Evolutionary conservation across 2,888 invertebrate species (phyloP).

Genomic region (Noctua janthe): DNA sequence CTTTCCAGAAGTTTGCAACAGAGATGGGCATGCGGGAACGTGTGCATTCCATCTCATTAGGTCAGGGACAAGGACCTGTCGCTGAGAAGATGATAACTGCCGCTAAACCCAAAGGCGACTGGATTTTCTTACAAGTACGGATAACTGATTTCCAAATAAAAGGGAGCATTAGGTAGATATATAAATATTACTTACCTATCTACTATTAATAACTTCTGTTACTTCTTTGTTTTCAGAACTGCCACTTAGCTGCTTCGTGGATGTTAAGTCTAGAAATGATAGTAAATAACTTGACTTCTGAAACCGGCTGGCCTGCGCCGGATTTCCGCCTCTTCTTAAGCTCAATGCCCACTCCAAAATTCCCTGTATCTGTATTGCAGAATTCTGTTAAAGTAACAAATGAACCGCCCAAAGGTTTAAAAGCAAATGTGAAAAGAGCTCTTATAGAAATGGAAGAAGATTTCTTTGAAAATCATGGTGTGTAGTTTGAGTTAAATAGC

Average conservation of each 20-base stretch:
- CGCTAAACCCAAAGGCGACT: conserved; percentile 94
- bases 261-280: conserved; percentile 96
- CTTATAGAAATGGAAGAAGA: conserved; percentile 94
- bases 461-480: conserved; percentile 95
- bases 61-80: conserved; percentile 96
- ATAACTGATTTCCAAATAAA: neutral
- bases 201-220: neutral
- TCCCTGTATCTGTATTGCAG: conserved; percentile 97
- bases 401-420: conserved; percentile 97
- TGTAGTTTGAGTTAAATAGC: neutral
- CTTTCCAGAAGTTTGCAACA: conserved; percentile 94
- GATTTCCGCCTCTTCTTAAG: conserved; percentile 96
- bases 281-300: conserved; percentile 93
- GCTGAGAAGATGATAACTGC: conserved; percentile 95
- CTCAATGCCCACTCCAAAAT: conserved; percentile 96
- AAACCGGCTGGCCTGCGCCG: conserved; percentile 91
- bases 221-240: conserved; percentile 91
- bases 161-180: neutral
- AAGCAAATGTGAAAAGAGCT: conserved; percentile 96
- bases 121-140: conserved; percentile 96
- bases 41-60: conserved; percentile 96
- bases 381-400: conserved; percentile 98
- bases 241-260: conserved; percentile 98
- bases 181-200: neutral
- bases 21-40: conserved; percentile 93